Base-by-base conservation (phyloP, 2,797 vertebrate species). In the Dicrostonyx torquatus region DNA sequence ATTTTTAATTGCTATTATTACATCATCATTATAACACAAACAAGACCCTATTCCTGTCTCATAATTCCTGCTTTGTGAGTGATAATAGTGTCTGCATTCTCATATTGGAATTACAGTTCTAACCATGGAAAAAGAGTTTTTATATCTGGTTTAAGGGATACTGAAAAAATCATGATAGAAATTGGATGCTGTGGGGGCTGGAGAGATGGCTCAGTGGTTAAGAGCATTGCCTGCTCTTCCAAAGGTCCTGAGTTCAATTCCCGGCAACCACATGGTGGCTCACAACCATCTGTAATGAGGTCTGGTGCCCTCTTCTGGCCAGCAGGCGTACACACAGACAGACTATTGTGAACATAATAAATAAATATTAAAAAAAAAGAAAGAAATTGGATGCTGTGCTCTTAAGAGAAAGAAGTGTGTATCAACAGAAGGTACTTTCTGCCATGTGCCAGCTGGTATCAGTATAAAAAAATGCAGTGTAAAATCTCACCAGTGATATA, bases 1-100 rank as follows among this genome's bases (percentile, higher is more conserved):
- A 58, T 24, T 89, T 50, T 94, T 94, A 17, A 15, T 95, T 79
- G 78, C 43, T 95, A 48, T 55, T 94, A 90, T 96, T 93, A 80
- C 31, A 93, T 66, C 64, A 34, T 66, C 31, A 58, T 40, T 76
- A n/a, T n/a, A 77, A 64, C 40, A 66, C 29, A 92, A 90, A 92
- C 60, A 88, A 55, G 60, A 64, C 14, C 4, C 20, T 17, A 87
- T 29, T 8, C 31, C 22, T 95, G 4, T 60, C 75, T 87, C 53
- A 37, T 64, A 77, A 68, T 43, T 60, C 13, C 53, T 72, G 37
- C 58, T 87, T 93, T 95, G 60, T 84, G 31, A 84, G 22, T 72
- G 80, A 37, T 83, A 43, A 34, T 89, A 91, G 37, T 95, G 93
- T 90, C 13, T 92, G 29, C 45, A 76, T 79, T 79, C 45, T 85